phyloP scores from a whole-genome alignment of 2,113 vertebrate species.

The Enhydra lutris region DNA sequence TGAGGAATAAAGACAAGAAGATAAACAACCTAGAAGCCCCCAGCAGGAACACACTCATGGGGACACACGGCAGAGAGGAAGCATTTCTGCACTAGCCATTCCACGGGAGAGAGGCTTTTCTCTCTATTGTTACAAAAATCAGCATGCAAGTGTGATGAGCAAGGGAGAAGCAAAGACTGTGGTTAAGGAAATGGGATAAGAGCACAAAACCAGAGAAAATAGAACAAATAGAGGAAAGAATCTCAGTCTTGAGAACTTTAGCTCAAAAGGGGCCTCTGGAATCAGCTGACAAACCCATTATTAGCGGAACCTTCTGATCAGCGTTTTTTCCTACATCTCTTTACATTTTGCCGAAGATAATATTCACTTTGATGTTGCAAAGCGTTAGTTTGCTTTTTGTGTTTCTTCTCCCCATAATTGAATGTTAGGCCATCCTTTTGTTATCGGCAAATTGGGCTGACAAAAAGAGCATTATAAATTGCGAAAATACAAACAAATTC shows the following conservation, averaged over 20 bases:
- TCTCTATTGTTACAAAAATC: background rate
- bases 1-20: background rate
- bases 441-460: slow-evolving; percentile 57
- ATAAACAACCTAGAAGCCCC: background rate
- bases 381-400: slow-evolving; percentile 26
- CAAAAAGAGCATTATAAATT: slow-evolving; percentile 26
- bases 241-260: background rate
- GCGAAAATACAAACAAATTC: slow-evolving; percentile 55
- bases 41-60: background rate
- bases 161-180: background rate
- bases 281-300: background rate
- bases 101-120: background rate
- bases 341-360: slow-evolving; percentile 50
- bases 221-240: background rate
- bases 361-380: slow-evolving; percentile 39
- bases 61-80: background rate
- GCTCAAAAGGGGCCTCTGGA: background rate
- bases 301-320: background rate
- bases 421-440: slow-evolving; percentile 49
- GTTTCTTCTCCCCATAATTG: slow-evolving; percentile 41
- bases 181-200: background rate
- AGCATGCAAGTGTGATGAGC: background rate
- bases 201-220: background rate
- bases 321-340: background rate
- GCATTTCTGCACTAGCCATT: background rate